Percentiles rank a stretch among this genome's conserved stretches.
Conservation (phyloP, 2,888 invertebrate species). For the Noctua janthe region DNA sequence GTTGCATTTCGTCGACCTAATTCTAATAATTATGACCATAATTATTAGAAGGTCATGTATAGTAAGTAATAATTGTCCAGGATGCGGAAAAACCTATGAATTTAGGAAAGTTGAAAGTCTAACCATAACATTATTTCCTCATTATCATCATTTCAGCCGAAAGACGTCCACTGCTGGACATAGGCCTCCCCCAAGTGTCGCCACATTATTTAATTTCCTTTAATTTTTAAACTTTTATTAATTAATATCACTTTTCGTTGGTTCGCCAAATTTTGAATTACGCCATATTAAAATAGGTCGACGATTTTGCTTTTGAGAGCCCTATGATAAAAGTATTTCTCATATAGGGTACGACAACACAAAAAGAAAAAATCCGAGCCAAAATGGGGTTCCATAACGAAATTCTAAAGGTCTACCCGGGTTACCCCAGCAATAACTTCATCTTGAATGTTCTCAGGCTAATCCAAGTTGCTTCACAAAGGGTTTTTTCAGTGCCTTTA, state of each 20-base stretch:
- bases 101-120: neutral
- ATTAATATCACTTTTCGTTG: no score
- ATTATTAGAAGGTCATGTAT: neutral
- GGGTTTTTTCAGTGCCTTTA: slow-evolving; percentile 20
- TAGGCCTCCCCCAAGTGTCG: no score
- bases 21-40: neutral
- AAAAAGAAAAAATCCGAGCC: slow-evolving; percentile 19
- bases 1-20: neutral
- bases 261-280: no score
- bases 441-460: slow-evolving; percentile 35
- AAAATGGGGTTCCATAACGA: slow-evolving; percentile 26
- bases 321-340: neutral
- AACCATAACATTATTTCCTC: no score
- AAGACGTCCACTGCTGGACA: no score
- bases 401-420: slow-evolving; percentile 33
- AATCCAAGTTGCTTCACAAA: slow-evolving; percentile 39
- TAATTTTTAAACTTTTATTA: no score
- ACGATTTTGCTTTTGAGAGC: neutral
- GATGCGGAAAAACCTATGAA: neutral
- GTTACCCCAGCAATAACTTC: slow-evolving; percentile 34
- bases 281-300: neutral
- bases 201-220: no score
- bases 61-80: neutral
- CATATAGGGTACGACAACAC: neutral
- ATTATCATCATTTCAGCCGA: no score